Conservation (phyloP, 2,888 invertebrate genomes). For the Idaea straminata region DNA sequence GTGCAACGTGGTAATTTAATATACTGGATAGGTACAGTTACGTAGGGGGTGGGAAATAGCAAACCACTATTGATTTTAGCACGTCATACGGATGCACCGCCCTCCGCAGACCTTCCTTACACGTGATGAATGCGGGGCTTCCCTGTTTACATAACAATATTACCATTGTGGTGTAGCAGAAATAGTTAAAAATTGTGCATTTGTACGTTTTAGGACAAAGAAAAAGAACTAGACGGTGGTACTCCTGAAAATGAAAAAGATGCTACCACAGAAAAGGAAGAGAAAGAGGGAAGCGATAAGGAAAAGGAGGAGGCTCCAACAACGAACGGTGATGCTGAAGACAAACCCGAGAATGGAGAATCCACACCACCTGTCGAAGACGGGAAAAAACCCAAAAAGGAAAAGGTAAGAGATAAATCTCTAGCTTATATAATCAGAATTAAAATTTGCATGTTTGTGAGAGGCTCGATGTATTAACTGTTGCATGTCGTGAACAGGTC, state of each 20-base stretch:
- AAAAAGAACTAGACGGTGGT: constrained; percentile 77
- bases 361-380: constrained; percentile 63
- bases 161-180: constrained; percentile 13
- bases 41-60: constrained; percentile 22
- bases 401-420: constrained; percentile 63
- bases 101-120: constrained; percentile 27
- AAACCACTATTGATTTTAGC: constrained; percentile 34
- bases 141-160: constrained; percentile 23
- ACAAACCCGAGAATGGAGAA: constrained; percentile 64
- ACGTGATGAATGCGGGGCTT: constrained; percentile 24
- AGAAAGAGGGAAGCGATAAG: constrained; percentile 54
- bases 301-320: constrained; percentile 54
- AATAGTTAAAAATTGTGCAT: background rate
- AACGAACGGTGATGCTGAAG: constrained; percentile 70
- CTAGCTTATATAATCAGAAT: background rate
- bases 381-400: constrained; percentile 83
- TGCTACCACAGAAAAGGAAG: constrained; percentile 83
- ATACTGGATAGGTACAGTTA: constrained; percentile 13
- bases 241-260: constrained; percentile 85
- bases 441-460: constrained; percentile 39
- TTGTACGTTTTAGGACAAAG: constrained; percentile 76
- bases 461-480: constrained; percentile 43
- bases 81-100: constrained; percentile 29
- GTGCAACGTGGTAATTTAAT: constrained; percentile 28
- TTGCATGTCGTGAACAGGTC: constrained; percentile 71